phyloP scores from a whole-genome alignment of 2,797 vertebrate genomes.

The Pangasius macronema region DNA sequence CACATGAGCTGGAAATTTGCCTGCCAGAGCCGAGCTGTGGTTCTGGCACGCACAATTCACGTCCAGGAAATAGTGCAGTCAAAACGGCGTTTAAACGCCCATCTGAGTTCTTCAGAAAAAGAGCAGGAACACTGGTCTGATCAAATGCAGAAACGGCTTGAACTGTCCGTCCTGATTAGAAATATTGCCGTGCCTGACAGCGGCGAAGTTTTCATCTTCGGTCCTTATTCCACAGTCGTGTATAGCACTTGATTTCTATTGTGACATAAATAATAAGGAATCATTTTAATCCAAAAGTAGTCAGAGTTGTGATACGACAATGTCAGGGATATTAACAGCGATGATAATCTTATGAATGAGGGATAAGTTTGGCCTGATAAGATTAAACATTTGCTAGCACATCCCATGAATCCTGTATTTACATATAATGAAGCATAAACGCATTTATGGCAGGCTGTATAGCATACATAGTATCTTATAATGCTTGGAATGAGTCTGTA shows the following conservation, averaged over 20 bases:
- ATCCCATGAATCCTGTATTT: neutral
- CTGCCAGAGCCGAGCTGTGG: conserved; percentile 46
- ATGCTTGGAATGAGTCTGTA: neutral
- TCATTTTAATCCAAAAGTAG: conserved; percentile 65
- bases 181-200: neutral
- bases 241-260: neutral
- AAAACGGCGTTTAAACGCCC: conserved; percentile 42
- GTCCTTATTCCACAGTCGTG: neutral
- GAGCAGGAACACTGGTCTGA: conserved; percentile 39
- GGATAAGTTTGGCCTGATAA: neutral
- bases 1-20: conserved; percentile 48
- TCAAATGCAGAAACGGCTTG: conserved; percentile 12
- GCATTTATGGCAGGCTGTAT: neutral
- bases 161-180: neutral
- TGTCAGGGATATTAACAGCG: neutral
- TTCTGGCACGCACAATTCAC: conserved; percentile 50
- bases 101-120: conserved; percentile 34
- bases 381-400: neutral
- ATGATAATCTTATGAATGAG: neutral
- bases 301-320: conserved; percentile 39
- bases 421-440: neutral
- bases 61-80: conserved; percentile 50
- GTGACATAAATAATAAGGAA: conserved; percentile 49
- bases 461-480: neutral
- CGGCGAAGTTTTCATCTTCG: neutral